Evolutionary conservation across 1,140 invertebrate species (phyloP).

Genomic region (Drosophila orena): DNA sequence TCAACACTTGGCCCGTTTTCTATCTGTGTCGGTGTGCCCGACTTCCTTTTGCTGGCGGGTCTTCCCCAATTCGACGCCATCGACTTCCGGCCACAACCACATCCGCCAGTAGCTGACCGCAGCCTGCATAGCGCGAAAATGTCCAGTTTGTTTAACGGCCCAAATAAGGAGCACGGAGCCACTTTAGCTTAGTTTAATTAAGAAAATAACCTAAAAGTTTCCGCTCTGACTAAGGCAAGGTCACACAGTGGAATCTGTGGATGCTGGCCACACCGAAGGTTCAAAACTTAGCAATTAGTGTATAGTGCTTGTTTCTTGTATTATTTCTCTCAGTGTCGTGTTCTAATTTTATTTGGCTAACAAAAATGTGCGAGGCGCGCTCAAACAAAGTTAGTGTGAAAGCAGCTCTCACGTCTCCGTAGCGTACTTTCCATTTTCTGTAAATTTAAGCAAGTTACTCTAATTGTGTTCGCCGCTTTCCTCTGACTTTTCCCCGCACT

Average conservation of each 20-base stretch:
- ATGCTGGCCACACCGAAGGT: not conserved
- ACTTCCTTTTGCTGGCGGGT: conserved; percentile 34
- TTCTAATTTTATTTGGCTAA: conserved; percentile 60
- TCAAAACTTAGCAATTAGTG: not conserved
- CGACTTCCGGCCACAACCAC: conserved; percentile 64
- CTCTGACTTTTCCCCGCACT: conserved; percentile 2
- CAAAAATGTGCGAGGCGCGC: conserved; percentile 24
- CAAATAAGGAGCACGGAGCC: too few species aligned
- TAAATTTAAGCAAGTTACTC: conserved; percentile 53
- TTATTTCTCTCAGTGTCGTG: conserved; percentile 25
- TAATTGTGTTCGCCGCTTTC: conserved; percentile 53
- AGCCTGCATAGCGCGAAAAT: conserved; percentile 28
- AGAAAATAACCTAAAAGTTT: too few species aligned
- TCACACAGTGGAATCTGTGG: not conserved
- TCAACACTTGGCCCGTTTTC: conserved; percentile 55
- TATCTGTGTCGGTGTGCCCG: conserved; percentile 19
- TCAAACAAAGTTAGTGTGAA: conserved; percentile 54
- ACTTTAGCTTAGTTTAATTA: not conserved
- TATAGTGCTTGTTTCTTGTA: not conserved
- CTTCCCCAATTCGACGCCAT: conserved; percentile 44
- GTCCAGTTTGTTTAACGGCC: not conserved
- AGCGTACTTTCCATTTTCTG: conserved; percentile 63
- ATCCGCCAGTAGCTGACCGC: conserved; percentile 63
- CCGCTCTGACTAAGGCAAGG: not conserved
- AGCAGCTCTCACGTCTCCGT: conserved; percentile 41